A percentile compares a stretch with the other conserved stretches of the same genome.
Evolutionary conservation across 1,140 invertebrate species (phyloP).

Genomic region (Ptiloglossa arizonensis): DNA sequence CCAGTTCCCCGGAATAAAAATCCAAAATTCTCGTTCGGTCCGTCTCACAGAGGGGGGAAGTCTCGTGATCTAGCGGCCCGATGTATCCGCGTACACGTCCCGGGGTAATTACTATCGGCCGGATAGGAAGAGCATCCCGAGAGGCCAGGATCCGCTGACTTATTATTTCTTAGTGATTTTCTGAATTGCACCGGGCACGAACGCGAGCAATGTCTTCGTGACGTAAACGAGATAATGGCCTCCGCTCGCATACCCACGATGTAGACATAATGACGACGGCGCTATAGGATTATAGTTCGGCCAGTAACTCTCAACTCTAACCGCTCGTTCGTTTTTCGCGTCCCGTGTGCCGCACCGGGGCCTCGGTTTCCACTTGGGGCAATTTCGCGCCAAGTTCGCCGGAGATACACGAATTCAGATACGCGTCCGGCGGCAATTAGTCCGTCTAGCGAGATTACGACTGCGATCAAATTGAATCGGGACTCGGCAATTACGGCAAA

Average conservation of each 20-base stretch:
- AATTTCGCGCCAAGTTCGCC: conserved; percentile 37
- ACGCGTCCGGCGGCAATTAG: conserved; percentile 43
- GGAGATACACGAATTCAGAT: conserved; percentile 53
- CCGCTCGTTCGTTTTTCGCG: too few relatives aligned
- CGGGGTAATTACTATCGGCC: conserved; percentile 61
- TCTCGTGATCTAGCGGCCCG: conserved; percentile 17
- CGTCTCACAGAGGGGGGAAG: conserved; percentile 20
- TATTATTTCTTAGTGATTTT: conserved; percentile 79
- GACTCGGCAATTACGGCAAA: conserved; percentile 49
- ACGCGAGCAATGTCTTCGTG: conserved; percentile 74
- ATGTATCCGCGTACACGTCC: conserved; percentile 55
- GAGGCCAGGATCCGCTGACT: conserved; percentile 55
- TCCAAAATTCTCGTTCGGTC: not conserved
- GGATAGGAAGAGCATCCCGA: conserved; percentile 45
- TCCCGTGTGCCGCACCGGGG: not conserved
- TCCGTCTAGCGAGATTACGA: conserved; percentile 49
- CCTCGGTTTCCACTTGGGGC: not conserved
- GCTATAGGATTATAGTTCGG: conserved; percentile 69
- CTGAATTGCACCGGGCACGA: conserved; percentile 73
- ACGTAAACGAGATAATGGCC: conserved; percentile 78
- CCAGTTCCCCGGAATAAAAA: conserved; percentile 10
- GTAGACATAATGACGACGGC: conserved; percentile 75
- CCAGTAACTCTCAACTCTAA: conserved; percentile 59
- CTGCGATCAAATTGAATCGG: conserved; percentile 54
- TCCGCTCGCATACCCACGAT: conserved; percentile 69